These are phyloP conservation scores for Picathartes gymnocephalus DNA, from an alignment of 2,113 vertebrate species.

Conservation along the genomic window DNA sequence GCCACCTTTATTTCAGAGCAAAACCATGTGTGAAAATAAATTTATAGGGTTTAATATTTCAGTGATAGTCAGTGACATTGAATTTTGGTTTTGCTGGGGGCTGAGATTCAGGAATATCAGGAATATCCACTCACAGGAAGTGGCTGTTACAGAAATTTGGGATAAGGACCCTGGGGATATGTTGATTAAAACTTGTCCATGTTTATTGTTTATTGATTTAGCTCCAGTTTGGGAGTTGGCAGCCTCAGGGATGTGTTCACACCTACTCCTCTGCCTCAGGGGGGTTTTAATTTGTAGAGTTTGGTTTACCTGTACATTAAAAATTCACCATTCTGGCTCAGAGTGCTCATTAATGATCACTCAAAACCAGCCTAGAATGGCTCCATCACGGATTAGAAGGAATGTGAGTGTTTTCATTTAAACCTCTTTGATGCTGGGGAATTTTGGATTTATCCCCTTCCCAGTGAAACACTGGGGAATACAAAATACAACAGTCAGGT, in stretches of 20 bases:
- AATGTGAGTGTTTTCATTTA: neutral
- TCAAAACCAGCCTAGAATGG: neutral
- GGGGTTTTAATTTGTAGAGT: neutral
- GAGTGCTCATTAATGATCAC: neutral
- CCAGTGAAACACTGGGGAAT: neutral
- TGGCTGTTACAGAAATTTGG: neutral
- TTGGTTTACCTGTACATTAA: neutral
- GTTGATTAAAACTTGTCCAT: neutral
- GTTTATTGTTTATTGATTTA: neutral
- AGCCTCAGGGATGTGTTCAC: neutral
- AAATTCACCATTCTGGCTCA: neutral
- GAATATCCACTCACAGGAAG: neutral
- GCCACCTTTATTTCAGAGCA: neutral
- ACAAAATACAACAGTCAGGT: neutral
- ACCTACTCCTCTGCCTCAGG: neutral
- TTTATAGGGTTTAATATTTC: neutral
- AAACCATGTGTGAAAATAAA: neutral
- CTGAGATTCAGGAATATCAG: neutral
- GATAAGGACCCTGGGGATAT: neutral
- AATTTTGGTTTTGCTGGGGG: neutral
- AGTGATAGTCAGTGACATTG: neutral
- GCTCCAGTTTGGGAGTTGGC: neutral
- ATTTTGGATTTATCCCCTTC: neutral
- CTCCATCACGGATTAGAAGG: neutral
- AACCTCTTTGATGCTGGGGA: neutral